phyloP scores from a whole-genome alignment of 2,888 invertebrate genomes.

The Metallyticus violacea region DNA sequence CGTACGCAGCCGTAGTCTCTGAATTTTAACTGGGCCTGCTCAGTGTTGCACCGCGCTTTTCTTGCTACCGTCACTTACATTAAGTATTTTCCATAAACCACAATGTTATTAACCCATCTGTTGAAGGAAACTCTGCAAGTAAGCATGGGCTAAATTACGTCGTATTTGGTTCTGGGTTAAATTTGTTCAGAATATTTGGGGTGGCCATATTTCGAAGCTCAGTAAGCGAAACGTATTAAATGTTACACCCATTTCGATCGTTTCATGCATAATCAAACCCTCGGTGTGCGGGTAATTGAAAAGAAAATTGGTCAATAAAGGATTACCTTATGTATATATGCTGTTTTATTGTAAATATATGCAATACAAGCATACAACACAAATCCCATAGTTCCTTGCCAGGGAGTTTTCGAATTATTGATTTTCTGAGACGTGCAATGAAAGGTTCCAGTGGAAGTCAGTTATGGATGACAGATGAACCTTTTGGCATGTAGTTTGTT shows the following conservation, averaged over 20 bases:
- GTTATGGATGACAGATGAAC: background rate
- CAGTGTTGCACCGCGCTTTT: slow-evolving; percentile 56
- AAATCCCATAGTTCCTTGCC: slow-evolving; percentile 34
- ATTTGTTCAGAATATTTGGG: slow-evolving; percentile 19
- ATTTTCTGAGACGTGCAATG: slow-evolving; percentile 28
- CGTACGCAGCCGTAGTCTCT: slow-evolving; percentile 93
- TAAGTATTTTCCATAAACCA: slow-evolving; percentile 26
- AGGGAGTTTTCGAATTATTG: slow-evolving; percentile 35
- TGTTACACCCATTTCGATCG: background rate
- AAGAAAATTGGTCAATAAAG: too few relatives aligned
- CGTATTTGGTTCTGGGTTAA: slow-evolving; percentile 15
- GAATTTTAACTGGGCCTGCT: slow-evolving; percentile 87
- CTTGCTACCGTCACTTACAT: slow-evolving; percentile 29
- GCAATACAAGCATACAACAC: background rate
- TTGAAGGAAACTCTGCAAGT: background rate
- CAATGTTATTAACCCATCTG: slow-evolving; percentile 20
- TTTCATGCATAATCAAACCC: background rate
- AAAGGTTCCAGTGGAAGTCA: background rate
- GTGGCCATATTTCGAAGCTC: slow-evolving; percentile 27
- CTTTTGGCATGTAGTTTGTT: too few relatives aligned
- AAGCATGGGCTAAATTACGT: background rate
- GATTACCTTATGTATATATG: too few relatives aligned
- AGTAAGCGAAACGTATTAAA: background rate
- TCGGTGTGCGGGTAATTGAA: too few relatives aligned
- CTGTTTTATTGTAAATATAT: background rate